Evolutionary conservation across 2,888 invertebrate species (phyloP).

Genomic region (Colostygia pectinataria): DNA sequence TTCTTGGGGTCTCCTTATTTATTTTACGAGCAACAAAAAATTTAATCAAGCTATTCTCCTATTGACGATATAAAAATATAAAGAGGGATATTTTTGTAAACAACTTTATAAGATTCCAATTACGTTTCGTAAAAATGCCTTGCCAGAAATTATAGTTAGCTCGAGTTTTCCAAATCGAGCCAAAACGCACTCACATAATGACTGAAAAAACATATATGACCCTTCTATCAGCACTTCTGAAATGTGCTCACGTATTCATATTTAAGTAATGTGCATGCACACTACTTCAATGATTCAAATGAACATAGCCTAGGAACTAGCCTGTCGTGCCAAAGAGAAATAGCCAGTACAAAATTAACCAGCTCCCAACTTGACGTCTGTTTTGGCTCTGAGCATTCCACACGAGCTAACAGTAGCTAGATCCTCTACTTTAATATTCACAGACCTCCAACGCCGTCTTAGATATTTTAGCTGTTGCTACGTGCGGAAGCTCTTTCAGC

Average conservation of each 20-base stretch:
- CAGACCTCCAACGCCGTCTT: background rate
- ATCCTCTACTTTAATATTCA: background rate
- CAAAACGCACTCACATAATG: too few relatives aligned
- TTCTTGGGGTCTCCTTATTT: slow-evolving; percentile 20
- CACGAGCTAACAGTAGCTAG: background rate
- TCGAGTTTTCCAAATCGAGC: too few relatives aligned
- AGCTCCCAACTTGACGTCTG: slow-evolving; percentile 10
- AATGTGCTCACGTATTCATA: too few relatives aligned
- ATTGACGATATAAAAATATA: slow-evolving; percentile 21
- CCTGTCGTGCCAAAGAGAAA: slow-evolving; percentile 8
- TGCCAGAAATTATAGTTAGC: too few relatives aligned
- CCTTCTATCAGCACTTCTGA: too few relatives aligned
- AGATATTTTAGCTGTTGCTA: background rate
- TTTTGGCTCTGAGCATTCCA: slow-evolving; percentile 10
- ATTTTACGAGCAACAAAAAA: slow-evolving; percentile 30
- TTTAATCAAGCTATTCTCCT: slow-evolving; percentile 29
- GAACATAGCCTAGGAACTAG: slow-evolving; percentile 4
- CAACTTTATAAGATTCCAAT: slow-evolving; percentile 12
- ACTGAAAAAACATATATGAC: too few relatives aligned
- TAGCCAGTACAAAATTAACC: slow-evolving; percentile 9
- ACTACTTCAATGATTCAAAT: slow-evolving; percentile 7
- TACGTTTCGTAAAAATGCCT: slow-evolving; percentile 7
- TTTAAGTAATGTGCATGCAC: too few relatives aligned
- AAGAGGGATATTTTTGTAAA: slow-evolving; percentile 4
- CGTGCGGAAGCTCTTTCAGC: slow-evolving; percentile 9